A percentile compares a stretch with the other conserved stretches of the same genome.
Evolutionary conservation across 2,888 invertebrate genomes (phyloP).

Genomic region (Drosophila atripex): DNA sequence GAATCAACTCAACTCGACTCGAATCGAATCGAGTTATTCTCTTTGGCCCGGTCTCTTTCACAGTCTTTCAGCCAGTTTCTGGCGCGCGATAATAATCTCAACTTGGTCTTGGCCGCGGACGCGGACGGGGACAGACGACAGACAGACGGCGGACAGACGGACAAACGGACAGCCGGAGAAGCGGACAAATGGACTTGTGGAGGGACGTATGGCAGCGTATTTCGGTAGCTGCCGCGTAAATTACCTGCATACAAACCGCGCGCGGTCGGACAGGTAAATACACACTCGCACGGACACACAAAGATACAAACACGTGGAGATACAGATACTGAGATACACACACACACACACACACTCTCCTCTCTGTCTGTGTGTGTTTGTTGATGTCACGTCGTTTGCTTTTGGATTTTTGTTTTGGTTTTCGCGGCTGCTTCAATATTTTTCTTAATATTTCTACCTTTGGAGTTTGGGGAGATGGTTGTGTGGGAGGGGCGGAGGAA

Average conservation of each 20-base stretch:
- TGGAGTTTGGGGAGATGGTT: background rate
- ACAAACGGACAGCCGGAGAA: constrained; percentile 3
- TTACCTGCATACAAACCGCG: constrained; percentile 81
- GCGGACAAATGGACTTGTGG: constrained; percentile 13
- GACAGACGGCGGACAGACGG: constrained; percentile 8
- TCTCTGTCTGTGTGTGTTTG: constrained; percentile 39
- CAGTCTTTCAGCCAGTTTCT: constrained; percentile 63
- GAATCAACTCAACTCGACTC: constrained; percentile 38
- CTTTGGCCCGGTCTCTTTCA: constrained; percentile 50
- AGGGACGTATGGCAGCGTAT: constrained; percentile 74
- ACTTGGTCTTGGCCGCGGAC: constrained; percentile 49
- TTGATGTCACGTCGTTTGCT: constrained; percentile 76
- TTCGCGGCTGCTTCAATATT: constrained; percentile 53
- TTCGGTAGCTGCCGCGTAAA: constrained; percentile 84
- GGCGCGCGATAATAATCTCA: constrained; percentile 82
- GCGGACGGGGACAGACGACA: constrained; percentile 11
- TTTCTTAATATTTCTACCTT: constrained; percentile 41
- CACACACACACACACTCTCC: constrained; percentile 7
- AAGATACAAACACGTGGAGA: constrained; percentile 34
- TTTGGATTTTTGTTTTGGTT: constrained; percentile 56
- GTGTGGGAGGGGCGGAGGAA: background rate
- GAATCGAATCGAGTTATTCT: constrained; percentile 40
- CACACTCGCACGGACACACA: constrained; percentile 34
- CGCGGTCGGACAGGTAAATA: constrained; percentile 70
- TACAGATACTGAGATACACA: constrained; percentile 21